Evolutionary conservation across 2,888 invertebrate species (phyloP).

Genomic region (Lasius platythorax): DNA sequence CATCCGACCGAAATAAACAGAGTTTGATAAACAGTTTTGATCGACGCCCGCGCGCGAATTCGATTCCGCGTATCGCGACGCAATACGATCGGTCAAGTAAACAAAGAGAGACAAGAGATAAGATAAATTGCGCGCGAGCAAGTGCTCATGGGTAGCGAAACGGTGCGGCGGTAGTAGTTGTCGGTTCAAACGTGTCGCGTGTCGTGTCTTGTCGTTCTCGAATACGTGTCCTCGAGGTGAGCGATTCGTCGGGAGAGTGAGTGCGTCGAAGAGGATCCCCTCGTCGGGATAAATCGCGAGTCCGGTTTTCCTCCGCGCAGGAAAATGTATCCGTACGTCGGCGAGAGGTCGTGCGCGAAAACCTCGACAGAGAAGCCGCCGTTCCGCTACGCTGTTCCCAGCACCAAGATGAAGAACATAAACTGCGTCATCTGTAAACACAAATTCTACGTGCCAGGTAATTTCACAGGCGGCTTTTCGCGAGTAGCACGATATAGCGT

Average conservation of each 20-base stretch:
- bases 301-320: background rate
- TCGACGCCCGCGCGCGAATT: too few relatives aligned
- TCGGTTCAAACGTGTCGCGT: background rate
- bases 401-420: slow-evolving; percentile 73
- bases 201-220: background rate
- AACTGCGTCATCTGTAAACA: slow-evolving; percentile 75
- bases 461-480: slow-evolving; percentile 41
- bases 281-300: background rate
- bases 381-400: slow-evolving; percentile 54
- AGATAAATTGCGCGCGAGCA: background rate
- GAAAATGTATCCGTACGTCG: background rate
- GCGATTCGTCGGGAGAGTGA: background rate
- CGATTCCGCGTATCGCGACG: too few relatives aligned
- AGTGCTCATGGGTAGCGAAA: slow-evolving; percentile 4
- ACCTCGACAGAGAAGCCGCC: background rate
- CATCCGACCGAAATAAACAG: background rate
- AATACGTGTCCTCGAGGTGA: too few relatives aligned
- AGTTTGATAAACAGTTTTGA: background rate
- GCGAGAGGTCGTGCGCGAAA: background rate
- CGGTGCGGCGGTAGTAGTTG: background rate
- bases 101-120: background rate
- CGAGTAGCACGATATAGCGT: background rate
- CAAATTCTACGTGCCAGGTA: slow-evolving; percentile 76
- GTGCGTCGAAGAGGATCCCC: too few relatives aligned
- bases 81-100: background rate